These are phyloP conservation scores for Synanthedon andrenaeformis DNA, from an alignment of 2,888 invertebrate species.

Conservation along the genomic window DNA sequence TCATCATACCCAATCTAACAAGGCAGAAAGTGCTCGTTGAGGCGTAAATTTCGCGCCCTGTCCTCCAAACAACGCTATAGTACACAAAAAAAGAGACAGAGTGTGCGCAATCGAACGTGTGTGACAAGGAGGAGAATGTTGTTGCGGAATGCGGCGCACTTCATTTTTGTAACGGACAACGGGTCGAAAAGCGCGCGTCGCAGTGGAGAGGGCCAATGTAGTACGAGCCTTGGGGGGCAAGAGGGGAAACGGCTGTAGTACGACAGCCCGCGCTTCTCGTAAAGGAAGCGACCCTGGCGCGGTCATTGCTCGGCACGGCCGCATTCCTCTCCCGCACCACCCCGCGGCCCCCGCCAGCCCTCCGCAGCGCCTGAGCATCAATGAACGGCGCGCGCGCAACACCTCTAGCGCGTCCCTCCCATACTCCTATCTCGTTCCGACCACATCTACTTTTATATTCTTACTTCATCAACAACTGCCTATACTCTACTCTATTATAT, in stretches of 20 bases:
- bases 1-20: conserved; percentile 4
- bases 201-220: conserved; percentile 48
- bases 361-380: conserved; percentile 60
- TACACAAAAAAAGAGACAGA: conserved; percentile 12
- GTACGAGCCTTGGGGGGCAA: conserved; percentile 33
- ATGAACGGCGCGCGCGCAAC: conserved; percentile 62
- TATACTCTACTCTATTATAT: conserved; percentile 9
- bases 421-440: conserved; percentile 41
- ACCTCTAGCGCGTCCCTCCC: conserved; percentile 35
- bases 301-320: conserved; percentile 70
- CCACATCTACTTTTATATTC: conserved; percentile 16
- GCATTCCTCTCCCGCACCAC: conserved; percentile 57
- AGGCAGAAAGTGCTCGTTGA: conserved; percentile 14
- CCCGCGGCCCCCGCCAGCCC: conserved; percentile 19
- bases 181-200: conserved; percentile 62
- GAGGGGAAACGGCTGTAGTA: conserved; percentile 51
- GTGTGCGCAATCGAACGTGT: conserved; percentile 14
- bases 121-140: conserved; percentile 40
- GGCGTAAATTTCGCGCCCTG: conserved; percentile 25
- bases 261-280: conserved; percentile 66
- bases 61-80: conserved; percentile 12
- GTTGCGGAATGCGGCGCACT: conserved; percentile 65
- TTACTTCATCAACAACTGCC: conserved; percentile 13
- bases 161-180: conserved; percentile 68
- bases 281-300: conserved; percentile 70